phyloP scores from a whole-genome alignment of 1,140 invertebrate genomes.

The Drosophila dunni region DNA sequence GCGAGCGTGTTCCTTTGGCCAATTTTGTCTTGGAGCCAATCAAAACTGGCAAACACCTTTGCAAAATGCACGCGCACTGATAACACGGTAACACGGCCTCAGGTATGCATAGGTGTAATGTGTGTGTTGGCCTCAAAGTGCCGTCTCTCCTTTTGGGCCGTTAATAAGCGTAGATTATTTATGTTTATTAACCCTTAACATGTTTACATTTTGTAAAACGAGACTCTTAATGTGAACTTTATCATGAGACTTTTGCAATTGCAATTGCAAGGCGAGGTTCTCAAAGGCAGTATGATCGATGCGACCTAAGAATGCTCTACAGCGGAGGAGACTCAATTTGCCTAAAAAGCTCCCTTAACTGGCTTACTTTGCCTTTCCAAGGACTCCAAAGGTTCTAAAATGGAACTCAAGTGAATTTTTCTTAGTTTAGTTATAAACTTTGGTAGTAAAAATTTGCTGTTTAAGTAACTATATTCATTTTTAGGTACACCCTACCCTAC shows the following conservation, averaged over 20 bases:
- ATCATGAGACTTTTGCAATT: constrained; percentile 70
- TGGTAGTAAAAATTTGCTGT: too few species aligned
- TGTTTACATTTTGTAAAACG: constrained; percentile 85
- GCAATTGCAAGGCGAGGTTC: constrained; percentile 37
- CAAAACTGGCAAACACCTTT: constrained; percentile 78
- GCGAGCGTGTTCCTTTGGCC: constrained; percentile 6
- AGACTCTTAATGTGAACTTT: constrained; percentile 85
- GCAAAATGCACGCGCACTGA: constrained; percentile 78
- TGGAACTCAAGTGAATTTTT: too few species aligned
- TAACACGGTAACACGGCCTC: constrained; percentile 56
- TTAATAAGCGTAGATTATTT: constrained; percentile 84
- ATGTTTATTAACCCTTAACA: constrained; percentile 84
- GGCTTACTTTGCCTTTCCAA: too few species aligned
- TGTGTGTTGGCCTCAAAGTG: constrained; percentile 25
- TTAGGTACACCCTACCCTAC: too few species aligned
- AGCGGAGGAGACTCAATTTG: background rate
- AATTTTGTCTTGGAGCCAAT: constrained; percentile 46
- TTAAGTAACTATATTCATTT: too few species aligned
- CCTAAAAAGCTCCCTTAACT: too few species aligned
- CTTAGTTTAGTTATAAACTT: too few species aligned
- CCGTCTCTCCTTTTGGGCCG: constrained; percentile 51
- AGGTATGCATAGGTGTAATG: background rate
- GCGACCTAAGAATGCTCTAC: constrained; percentile 1
- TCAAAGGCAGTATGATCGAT: background rate
- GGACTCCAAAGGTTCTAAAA: too few species aligned